Base-by-base conservation (phyloP, 2,113 vertebrate genomes). In the Pelobates fuscus region DNA sequence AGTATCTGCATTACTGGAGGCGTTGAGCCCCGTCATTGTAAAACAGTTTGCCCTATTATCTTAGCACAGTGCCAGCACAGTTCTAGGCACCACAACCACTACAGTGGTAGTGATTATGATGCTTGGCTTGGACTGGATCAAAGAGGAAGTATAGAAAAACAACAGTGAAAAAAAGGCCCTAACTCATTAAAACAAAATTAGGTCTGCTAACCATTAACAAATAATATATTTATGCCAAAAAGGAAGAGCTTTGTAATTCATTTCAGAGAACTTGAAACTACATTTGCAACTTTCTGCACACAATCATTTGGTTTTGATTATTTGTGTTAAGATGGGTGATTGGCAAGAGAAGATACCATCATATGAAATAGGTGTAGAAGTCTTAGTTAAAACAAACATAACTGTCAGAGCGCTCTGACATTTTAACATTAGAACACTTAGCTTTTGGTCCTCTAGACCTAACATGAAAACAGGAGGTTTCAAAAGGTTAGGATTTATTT, bases 301-400 rank as follows among this genome's bases (percentile, higher is more conserved):
- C 30, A 63, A 18, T 55, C 1, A 55, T 55, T 20, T 55, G 52
- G 11, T 6, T 21, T 23, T 55, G 20, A 55, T 55, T 55, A 55
- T 55, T 55, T 55, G 52, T 21, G 52, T 55, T n/a, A 55, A 55
- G 52, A 21, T 55, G 52, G 52, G 52, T 1, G 52, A 55, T 55
- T 63, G 60, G 60, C 60, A 41, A n/a, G 30, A 37, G 52, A 63
- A 30, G n/a, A 63, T 63, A 63, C 32, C 32, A 65, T 64, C 20
- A 43, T 43, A 41, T 43, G 32, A 65, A 65, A 43, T 11, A 65
- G 32, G 32, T 43, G 37, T 24, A 29, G 26, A 62, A 26, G 27
- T 63, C 29, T 32, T 63, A 63, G 20, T 64, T 43, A 43, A 64
- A 64, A 64, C 21, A 64, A 64, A 64, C n/a, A 64, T 20, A n/a